Percentiles rank a stretch among this genome's conserved stretches.
Evolutionary conservation across 2,888 invertebrate genomes (phyloP).

Genomic region (Seladonia tumulorum): DNA sequence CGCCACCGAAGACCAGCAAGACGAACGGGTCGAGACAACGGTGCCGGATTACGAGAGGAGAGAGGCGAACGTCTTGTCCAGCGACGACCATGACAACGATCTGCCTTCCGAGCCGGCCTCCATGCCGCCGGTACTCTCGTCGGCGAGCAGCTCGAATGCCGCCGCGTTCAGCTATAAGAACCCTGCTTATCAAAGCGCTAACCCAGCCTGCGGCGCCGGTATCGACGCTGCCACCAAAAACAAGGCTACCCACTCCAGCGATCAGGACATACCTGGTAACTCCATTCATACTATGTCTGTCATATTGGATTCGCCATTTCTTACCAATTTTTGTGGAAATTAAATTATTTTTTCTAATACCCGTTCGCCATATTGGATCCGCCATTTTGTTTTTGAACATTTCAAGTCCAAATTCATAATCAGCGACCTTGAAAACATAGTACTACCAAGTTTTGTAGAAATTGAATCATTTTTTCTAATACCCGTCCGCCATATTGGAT

Average conservation of each 20-base stretch:
- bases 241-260: conserved; percentile 81
- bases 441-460: no score
- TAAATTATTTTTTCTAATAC: no score
- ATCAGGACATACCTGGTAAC: conserved; percentile 84
- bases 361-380: no score
- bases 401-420: no score
- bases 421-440: no score
- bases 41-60: conserved; percentile 84
- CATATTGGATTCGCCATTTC: no score
- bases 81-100: conserved; percentile 82
- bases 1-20: conserved; percentile 84
- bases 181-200: conserved; percentile 91
- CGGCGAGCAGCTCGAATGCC: conserved; percentile 80
- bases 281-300: neutral
- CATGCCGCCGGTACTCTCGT: conserved; percentile 85
- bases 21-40: conserved; percentile 82
- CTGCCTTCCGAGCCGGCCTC: conserved; percentile 86
- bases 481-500: no score
- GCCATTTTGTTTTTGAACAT: no score
- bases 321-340: no score
- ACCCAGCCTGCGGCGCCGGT: conserved; percentile 84
- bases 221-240: conserved; percentile 72
- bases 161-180: conserved; percentile 89
- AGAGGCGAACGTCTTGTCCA: conserved; percentile 84
- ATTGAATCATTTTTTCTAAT: no score